These are phyloP conservation scores for Orius insidiosus DNA, from an alignment of 1,140 invertebrate genomes.

Conservation along the genomic window DNA sequence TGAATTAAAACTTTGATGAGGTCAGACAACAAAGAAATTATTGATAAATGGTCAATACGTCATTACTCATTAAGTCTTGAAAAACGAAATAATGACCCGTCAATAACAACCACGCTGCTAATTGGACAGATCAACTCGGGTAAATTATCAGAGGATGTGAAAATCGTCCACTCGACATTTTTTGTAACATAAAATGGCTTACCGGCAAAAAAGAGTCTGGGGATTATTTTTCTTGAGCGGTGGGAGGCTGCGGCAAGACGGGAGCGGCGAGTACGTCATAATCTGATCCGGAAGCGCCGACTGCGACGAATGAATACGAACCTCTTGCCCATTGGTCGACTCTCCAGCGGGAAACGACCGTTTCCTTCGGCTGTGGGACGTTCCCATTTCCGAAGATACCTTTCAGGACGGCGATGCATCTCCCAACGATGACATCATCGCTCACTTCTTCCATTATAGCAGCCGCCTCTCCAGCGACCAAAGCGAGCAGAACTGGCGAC, in stretches of 20 bases:
- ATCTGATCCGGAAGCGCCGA: constrained; percentile 92
- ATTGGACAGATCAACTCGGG: too few species aligned
- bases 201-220: constrained; percentile 84
- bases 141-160: too few species aligned
- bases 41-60: too few species aligned
- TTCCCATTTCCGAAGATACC: constrained; percentile 84
- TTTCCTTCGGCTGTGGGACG: constrained; percentile 88
- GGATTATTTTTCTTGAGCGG: constrained; percentile 21
- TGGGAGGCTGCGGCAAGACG: constrained; percentile 38
- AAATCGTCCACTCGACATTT: too few species aligned
- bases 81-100: too few species aligned
- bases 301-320: constrained; percentile 92
- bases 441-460: constrained; percentile 96
- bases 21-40: too few species aligned
- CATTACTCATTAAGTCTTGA: too few species aligned
- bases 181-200: constrained; percentile 25
- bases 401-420: constrained; percentile 79
- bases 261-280: constrained; percentile 88
- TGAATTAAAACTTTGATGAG: too few species aligned
- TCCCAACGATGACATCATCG: constrained; percentile 93
- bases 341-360: constrained; percentile 90
- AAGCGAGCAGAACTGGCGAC: constrained; percentile 80
- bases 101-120: too few species aligned
- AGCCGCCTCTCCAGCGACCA: constrained; percentile 91
- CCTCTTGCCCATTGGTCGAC: constrained; percentile 90